Evolutionary conservation across 2,888 invertebrate genomes (phyloP), one percentile per base, ranked within the genome.

Genomic region (Drosophila infuscata): DNA sequence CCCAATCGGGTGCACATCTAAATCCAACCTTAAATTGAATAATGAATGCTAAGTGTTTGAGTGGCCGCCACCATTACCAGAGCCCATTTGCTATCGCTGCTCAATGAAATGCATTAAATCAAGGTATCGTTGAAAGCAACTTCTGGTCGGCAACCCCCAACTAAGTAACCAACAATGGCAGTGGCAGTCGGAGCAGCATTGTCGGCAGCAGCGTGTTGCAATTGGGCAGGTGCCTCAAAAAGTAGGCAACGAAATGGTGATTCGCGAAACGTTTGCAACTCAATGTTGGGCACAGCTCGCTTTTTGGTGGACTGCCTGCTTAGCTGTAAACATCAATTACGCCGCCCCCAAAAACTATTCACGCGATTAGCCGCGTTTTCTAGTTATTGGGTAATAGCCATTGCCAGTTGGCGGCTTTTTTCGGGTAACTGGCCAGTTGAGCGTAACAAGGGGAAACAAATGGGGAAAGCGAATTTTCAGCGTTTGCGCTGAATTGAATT

Each of bases 301-400:
- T 35, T 15, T 30, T 54, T 62, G 70, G 56, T 33, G 33, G 29
- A n/a, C 51, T 32, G 32, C 20, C 48, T 48, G 76, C 70, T 78
- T 74, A 66, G 71, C 81, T 78, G 89, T 88, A 90, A 89, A 88
- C 90, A 88, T 88, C 90, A 88, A 90, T 88, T 88, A 88, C 90
- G 70, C 76, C 74, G 84, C 81, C 84, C 82, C 82, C 68, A 69
- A 87, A 46, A 88, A 90, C 87, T 87, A 88, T 89, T 89, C 87
- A 77, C 80, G 89, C 90, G 90, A 88, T 88, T 90, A 90, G 87
- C 87, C 82, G 82, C 78, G 70, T 82, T 82, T 78, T 81, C 83
- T 72, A 76, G 83, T 83, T 88, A 85, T 89, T 88, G 89, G 89
- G 83, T 77, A 89, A 85, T 88, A 79, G 84, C 73, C 69, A 70